These are phyloP conservation scores for Excalfactoria chinensis DNA, from an alignment of 2,113 vertebrate genomes.

Conservation along the genomic window DNA sequence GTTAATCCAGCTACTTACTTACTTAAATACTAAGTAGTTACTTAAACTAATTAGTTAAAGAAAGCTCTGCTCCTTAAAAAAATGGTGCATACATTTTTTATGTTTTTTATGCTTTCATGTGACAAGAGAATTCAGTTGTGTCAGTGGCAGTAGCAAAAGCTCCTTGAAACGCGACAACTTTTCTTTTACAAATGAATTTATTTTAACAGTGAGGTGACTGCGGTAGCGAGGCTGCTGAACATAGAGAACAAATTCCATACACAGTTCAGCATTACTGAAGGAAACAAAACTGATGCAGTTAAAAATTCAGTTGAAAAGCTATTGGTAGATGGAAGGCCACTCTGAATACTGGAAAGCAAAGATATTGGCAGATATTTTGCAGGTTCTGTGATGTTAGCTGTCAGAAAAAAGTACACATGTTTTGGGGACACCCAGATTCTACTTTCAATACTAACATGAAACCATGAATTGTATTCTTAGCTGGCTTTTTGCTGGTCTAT, in stretches of 20 bases:
- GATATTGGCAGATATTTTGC: neutral
- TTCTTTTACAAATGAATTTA: neutral
- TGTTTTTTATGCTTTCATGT: rapidly evolving
- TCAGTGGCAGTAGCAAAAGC: neutral
- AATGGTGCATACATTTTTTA: neutral
- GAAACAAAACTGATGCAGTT: neutral
- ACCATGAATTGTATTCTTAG: neutral
- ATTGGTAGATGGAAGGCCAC: neutral
- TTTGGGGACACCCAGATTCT: neutral
- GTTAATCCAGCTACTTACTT: neutral
- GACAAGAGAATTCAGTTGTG: neutral
- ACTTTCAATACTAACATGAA: neutral
- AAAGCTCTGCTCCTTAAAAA: neutral
- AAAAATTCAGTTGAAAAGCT: neutral
- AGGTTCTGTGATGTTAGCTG: neutral
- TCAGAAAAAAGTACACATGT: neutral
- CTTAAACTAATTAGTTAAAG: neutral
- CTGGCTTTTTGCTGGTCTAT: neutral
- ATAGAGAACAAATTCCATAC: neutral
- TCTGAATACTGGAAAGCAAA: neutral
- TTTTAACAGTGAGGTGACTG: neutral
- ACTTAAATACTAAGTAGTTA: neutral
- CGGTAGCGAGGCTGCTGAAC: neutral
- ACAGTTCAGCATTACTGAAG: neutral
- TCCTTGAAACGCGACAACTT: neutral